These are phyloP conservation scores for Hylia prasina DNA, from an alignment of 2,113 vertebrate species.

Conservation along the genomic window DNA sequence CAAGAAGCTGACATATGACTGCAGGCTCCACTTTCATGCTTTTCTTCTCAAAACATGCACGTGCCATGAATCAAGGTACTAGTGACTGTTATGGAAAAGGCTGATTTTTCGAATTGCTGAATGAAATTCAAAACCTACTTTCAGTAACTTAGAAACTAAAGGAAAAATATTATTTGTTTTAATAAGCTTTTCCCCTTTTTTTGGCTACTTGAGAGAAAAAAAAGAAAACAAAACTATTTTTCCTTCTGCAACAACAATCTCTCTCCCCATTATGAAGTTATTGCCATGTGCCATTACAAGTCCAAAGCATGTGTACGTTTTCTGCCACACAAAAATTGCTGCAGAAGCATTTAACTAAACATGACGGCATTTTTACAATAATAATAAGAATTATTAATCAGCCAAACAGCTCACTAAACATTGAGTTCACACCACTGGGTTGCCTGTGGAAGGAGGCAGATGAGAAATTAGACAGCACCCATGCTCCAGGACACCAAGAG, in stretches of 20 bases:
- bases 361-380: background rate
- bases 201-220: background rate
- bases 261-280: background rate
- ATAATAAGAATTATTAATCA: background rate
- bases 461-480: slow-evolving; percentile 50
- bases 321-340: background rate
- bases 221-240: background rate
- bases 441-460: slow-evolving; percentile 12
- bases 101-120: background rate
- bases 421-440: background rate
- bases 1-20: background rate
- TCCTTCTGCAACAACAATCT: background rate
- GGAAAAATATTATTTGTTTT: background rate
- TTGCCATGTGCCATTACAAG: background rate
- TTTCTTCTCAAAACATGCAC: background rate
- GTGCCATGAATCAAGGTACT: slow-evolving; percentile 13
- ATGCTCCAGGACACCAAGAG: background rate
- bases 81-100: background rate
- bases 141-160: background rate
- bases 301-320: background rate
- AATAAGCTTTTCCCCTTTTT: background rate
- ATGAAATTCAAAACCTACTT: slow-evolving; percentile 19
- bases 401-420: background rate
- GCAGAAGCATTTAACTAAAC: background rate
- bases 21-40: background rate